Conservation (phyloP, 2,113 vertebrate genomes). For the Mormyrus lacerda region DNA sequence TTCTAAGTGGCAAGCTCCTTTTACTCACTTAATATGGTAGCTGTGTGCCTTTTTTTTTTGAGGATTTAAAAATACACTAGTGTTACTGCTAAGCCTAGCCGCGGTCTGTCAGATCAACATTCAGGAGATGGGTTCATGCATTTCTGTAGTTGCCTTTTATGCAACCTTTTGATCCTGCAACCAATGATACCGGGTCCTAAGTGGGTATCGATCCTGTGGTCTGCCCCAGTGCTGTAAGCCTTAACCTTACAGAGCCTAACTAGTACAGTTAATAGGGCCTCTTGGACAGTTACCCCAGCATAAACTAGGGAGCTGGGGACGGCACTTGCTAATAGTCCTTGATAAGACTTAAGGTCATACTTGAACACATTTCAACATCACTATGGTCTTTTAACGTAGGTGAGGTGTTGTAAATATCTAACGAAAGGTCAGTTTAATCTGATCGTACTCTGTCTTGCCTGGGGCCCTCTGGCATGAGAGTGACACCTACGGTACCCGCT, state of each 20-base stretch:
- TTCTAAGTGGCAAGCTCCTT: slow-evolving; percentile 41
- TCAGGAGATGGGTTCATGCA: slow-evolving; percentile 30
- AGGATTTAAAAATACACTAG: slow-evolving; percentile 33
- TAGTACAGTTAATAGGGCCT: background rate
- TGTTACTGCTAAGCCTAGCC: slow-evolving; percentile 32
- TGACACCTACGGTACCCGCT: background rate
- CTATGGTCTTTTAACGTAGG: background rate
- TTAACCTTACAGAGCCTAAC: background rate
- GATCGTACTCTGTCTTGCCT: background rate
- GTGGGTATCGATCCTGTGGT: background rate
- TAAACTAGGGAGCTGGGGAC: background rate
- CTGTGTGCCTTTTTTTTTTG: slow-evolving; percentile 56
- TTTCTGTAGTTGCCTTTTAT: slow-evolving; percentile 11
- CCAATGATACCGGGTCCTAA: background rate
- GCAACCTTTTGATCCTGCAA: background rate
- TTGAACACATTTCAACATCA: background rate
- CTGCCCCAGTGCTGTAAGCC: background rate
- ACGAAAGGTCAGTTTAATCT: background rate
- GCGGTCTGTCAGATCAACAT: slow-evolving; percentile 30
- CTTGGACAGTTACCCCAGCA: background rate
- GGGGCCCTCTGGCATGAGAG: background rate
- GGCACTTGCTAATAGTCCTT: background rate
- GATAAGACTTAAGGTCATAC: background rate
- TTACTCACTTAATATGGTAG: slow-evolving; percentile 60
- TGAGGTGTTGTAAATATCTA: background rate